Evolutionary conservation across 2,113 vertebrate species (phyloP).

Genomic region (Edolisoma coerulescens): DNA sequence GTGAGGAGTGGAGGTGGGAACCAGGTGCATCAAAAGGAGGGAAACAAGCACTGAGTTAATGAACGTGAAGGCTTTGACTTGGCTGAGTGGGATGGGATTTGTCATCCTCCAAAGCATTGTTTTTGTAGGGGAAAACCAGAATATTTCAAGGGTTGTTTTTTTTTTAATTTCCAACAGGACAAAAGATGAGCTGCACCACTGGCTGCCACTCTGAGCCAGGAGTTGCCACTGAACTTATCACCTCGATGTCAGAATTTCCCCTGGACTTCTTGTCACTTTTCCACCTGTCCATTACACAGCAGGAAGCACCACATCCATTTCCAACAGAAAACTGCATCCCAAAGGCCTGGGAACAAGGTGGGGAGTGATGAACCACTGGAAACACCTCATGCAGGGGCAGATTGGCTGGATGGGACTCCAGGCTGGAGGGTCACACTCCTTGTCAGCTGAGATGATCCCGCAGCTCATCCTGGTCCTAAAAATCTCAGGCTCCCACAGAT

Average conservation of each 20-base stretch:
- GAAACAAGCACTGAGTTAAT: conserved; percentile 3
- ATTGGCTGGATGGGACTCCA: not conserved
- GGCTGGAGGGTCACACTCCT: not conserved
- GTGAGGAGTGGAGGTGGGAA: conserved; percentile 16
- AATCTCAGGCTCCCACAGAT: not conserved
- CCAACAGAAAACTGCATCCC: not conserved
- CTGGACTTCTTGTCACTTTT: not conserved
- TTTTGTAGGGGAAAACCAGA: not conserved
- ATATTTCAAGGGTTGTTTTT: not conserved
- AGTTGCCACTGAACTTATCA: not conserved
- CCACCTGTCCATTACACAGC: not conserved
- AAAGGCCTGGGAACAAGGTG: not conserved
- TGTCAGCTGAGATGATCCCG: not conserved
- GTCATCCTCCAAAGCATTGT: conserved; percentile 6
- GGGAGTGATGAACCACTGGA: not conserved
- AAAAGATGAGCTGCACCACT: not conserved
- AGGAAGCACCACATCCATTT: not conserved
- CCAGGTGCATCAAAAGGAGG: not conserved
- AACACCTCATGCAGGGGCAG: not conserved
- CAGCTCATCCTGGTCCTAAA: not conserved
- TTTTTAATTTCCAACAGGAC: not conserved
- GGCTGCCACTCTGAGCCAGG: not conserved
- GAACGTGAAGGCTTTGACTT: not conserved
- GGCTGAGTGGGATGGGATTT: conserved; percentile 35
- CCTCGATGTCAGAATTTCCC: rapidly evolving